Percentiles rank a stretch among this genome's conserved stretches.
Conservation (phyloP, 2,797 vertebrate genomes). For the Enteromius thamalakanensis region DNA sequence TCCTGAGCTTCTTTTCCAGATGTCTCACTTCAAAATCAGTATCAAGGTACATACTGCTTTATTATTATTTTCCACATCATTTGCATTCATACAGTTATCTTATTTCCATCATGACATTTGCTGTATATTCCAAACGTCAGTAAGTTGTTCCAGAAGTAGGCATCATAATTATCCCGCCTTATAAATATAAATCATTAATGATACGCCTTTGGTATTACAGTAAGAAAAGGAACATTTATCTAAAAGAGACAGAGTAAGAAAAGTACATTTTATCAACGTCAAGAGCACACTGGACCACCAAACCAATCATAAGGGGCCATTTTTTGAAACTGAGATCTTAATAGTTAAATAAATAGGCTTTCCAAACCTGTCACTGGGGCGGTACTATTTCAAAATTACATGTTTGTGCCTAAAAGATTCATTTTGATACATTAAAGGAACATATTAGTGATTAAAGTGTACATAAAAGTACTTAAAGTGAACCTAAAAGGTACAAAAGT, state of each 20-base stretch:
- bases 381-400: no score
- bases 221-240: not conserved
- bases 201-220: not conserved
- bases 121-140: not conserved
- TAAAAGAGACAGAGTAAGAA: not conserved
- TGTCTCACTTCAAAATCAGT: not conserved
- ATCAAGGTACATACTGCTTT: not conserved
- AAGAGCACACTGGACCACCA: not conserved
- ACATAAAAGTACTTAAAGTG: no score
- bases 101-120: not conserved
- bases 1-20: not conserved
- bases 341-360: no score
- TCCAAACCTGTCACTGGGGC: no score
- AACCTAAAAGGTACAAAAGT: no score
- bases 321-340: no score
- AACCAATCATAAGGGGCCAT: no score
- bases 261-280: not conserved
- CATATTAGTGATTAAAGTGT: no score
- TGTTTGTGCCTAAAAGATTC: no score
- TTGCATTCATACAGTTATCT: not conserved
- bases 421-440: no score
- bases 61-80: not conserved
- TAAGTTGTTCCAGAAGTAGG: conserved; percentile 5
- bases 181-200: not conserved
- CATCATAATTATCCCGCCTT: not conserved